These are phyloP conservation scores for Meda fulgida DNA, from an alignment of 2,797 vertebrate genomes.

Conservation along the genomic window DNA sequence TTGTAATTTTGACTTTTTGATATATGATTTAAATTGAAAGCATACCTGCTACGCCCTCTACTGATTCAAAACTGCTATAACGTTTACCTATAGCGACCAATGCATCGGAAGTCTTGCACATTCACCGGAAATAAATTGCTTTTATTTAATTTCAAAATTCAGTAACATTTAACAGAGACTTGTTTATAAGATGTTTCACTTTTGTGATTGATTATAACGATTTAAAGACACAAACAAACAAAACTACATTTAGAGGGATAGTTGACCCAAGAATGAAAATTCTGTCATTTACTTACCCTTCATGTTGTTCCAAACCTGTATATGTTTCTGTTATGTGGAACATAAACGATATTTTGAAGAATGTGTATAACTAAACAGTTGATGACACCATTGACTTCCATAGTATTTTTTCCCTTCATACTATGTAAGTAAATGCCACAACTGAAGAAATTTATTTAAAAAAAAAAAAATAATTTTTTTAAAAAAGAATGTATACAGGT, in stretches of 20 bases:
- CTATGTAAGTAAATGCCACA: no score
- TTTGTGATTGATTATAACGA: neutral
- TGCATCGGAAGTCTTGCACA: neutral
- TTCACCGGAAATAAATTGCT: neutral
- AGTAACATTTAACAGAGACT: neutral
- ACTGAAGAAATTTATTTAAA: no score
- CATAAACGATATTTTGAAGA: no score
- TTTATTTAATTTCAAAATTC: neutral
- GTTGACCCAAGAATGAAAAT: no score
- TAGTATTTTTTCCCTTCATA: no score
- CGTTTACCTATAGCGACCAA: neutral
- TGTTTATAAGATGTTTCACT: neutral
- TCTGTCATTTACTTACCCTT: no score
- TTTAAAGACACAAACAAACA: neutral
- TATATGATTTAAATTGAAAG: neutral
- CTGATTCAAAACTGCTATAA: neutral
- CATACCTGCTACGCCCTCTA: slow-evolving; percentile 24
- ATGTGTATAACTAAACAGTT: no score
- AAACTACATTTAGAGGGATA: neutral
- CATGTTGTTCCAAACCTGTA: no score
- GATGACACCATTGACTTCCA: no score
- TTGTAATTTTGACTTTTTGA: neutral
- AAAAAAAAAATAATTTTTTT: no score
- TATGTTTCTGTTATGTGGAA: no score
- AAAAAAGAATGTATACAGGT: no score